phyloP scores from a whole-genome alignment of 2,113 vertebrate genomes.

The Serilophus lunatus region DNA sequence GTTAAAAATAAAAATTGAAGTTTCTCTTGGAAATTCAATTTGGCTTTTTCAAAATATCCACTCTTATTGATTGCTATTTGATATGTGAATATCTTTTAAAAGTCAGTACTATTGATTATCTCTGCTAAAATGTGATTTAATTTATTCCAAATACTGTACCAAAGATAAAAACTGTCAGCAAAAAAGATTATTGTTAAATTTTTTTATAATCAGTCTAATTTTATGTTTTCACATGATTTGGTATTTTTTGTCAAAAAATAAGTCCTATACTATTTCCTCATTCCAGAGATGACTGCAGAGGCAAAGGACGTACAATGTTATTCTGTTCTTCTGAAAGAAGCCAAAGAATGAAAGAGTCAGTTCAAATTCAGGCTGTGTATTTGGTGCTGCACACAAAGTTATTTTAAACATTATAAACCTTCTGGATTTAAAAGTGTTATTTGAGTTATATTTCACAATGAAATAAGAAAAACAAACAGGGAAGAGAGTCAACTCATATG shows the following conservation, averaged over 20 bases:
- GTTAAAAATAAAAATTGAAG: neutral
- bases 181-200: neutral
- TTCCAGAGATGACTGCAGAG: neutral
- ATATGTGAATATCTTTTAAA: neutral
- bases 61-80: neutral
- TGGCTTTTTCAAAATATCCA: neutral
- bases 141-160: slow-evolving; percentile 10
- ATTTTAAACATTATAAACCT: neutral
- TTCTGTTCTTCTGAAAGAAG: neutral
- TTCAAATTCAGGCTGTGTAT: neutral
- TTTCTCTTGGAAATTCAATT: neutral
- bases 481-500: neutral
- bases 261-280: neutral
- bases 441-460: neutral
- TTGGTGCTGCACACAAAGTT: neutral
- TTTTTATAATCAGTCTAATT: neutral
- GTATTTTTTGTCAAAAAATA: neutral
- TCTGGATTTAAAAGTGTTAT: neutral
- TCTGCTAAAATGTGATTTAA: neutral
- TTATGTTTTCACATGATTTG: neutral
- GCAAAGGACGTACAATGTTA: neutral
- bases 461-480: neutral
- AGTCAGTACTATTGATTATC: neutral
- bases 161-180: slow-evolving; percentile 9
- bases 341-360: neutral